A percentile compares a stretch with the other conserved stretches of the same genome.
Evolutionary conservation across 2,113 vertebrate species (phyloP).

Genomic region (Hypanus sabinus): DNA sequence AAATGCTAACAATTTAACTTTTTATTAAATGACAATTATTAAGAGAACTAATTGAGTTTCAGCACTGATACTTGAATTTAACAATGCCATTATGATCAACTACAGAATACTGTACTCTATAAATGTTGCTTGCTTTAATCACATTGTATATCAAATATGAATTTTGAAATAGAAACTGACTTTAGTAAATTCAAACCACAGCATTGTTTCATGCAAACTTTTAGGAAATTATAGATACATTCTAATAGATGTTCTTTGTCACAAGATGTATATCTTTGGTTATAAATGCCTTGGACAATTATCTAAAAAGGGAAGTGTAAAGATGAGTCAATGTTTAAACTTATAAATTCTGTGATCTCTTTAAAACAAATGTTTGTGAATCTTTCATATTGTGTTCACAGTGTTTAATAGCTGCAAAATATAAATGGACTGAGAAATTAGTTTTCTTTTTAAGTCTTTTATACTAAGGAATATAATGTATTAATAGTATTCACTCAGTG

Average conservation of each 20-base stretch:
- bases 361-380: background rate
- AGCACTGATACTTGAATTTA: background rate
- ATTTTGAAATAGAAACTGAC: background rate
- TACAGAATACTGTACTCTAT: background rate
- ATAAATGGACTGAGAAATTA: background rate
- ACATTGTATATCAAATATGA: constrained; percentile 5
- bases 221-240: constrained; percentile 7
- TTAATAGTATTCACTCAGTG: no score
- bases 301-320: background rate
- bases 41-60: background rate
- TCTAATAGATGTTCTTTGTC: background rate
- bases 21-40: no score
- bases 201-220: background rate
- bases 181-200: background rate
- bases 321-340: background rate
- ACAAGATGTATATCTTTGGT: background rate
- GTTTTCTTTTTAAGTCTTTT: background rate
- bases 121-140: constrained; percentile 8
- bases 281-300: background rate
- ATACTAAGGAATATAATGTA: background rate
- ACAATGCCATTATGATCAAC: background rate
- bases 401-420: background rate
- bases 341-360: background rate
- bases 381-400: background rate
- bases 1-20: background rate